A percentile compares a stretch with the other conserved stretches of the same genome.
Evolutionary conservation across 2,888 invertebrate genomes (phyloP).

Genomic region (Matsumyia berberina): DNA sequence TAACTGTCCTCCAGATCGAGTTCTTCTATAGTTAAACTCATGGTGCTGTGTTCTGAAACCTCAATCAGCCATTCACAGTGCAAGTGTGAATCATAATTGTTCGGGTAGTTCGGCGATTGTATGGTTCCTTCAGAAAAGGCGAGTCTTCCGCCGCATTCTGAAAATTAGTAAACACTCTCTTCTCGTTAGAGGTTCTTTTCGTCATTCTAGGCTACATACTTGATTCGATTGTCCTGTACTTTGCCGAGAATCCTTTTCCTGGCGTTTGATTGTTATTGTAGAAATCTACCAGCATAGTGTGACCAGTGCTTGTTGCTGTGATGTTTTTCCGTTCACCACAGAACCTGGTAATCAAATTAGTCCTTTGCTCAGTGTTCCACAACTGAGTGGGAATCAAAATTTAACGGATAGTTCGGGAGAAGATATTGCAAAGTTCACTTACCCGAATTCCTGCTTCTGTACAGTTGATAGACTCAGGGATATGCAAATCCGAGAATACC

Average conservation of each 20-base stretch:
- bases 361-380: conserved; percentile 76
- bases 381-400: conserved; percentile 75
- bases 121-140: conserved; percentile 87
- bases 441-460: conserved; percentile 87
- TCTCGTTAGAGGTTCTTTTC: too few relatives aligned
- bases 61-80: conserved; percentile 92
- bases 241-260: conserved; percentile 88
- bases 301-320: conserved; percentile 84
- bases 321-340: conserved; percentile 78
- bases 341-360: conserved; percentile 77
- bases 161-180: not conserved
- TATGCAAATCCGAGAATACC: conserved; percentile 87
- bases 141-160: conserved; percentile 91
- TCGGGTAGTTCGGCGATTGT: conserved; percentile 93
- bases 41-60: conserved; percentile 88
- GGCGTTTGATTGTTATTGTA: too few relatives aligned
- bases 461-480: conserved; percentile 87
- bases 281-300: conserved; percentile 89
- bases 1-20: conserved; percentile 86
- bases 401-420: not conserved
- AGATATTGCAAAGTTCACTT: conserved; percentile 50
- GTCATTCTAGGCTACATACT: conserved; percentile 83
- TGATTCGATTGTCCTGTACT: conserved; percentile 85
- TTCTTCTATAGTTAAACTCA: conserved; percentile 89
- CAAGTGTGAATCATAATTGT: conserved; percentile 89